These are phyloP conservation scores for Bungarus multicinctus DNA, from an alignment of 2,113 vertebrate species.

Conservation along the genomic window DNA sequence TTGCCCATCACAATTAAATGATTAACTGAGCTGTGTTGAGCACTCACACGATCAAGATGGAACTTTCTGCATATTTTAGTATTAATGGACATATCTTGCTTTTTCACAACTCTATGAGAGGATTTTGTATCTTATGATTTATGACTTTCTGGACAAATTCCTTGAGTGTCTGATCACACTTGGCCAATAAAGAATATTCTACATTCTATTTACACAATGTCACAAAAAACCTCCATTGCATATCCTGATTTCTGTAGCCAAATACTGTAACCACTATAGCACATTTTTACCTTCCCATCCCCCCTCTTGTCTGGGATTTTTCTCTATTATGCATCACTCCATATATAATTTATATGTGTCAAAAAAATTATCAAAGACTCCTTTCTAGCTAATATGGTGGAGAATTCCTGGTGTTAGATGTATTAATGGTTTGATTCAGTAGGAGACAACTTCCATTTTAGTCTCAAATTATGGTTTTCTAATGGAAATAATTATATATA, in stretches of 20 bases:
- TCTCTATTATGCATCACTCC: background rate
- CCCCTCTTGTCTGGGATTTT: background rate
- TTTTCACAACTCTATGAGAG: background rate
- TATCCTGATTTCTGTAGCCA: background rate
- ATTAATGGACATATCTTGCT: background rate
- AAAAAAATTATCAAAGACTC: background rate
- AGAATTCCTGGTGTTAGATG: background rate
- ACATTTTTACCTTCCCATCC: background rate
- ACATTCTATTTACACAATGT: background rate
- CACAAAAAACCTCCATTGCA: background rate
- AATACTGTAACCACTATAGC: background rate
- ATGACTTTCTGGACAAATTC: background rate
- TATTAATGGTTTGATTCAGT: background rate
- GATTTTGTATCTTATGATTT: background rate
- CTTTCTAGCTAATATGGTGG: background rate
- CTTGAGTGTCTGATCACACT: background rate
- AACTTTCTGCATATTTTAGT: background rate
- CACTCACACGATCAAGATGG: background rate
- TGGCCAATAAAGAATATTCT: background rate
- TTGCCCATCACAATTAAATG: background rate
- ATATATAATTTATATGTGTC: background rate
- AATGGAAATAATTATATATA: fast-evolving
- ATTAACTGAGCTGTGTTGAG: background rate
- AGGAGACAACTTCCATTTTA: background rate
- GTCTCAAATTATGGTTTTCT: fast-evolving